Evolutionary conservation across 2,888 invertebrate genomes (phyloP).

Genomic region (Diaperis boleti): DNA sequence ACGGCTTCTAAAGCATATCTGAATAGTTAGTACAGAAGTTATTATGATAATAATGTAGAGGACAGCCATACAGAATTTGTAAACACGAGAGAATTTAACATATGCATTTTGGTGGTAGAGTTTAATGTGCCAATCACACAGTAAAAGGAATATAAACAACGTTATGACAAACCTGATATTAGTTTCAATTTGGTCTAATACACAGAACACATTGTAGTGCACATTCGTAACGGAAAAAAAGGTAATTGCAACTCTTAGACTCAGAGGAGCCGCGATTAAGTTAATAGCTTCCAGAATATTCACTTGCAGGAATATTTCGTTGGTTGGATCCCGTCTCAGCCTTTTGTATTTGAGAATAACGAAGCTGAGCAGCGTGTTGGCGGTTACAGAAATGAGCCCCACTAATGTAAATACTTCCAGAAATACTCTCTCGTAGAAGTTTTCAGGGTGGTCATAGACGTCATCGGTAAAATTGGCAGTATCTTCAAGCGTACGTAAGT

Average conservation of each 20-base stretch:
- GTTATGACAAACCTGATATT: not conserved
- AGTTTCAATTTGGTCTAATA: constrained; percentile 10
- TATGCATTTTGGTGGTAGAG: no score
- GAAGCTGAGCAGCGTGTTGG: not conserved
- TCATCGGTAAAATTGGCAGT: constrained; percentile 8
- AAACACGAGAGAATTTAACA: no score
- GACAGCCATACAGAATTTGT: no score
- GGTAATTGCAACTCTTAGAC: not conserved
- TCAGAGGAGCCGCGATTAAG: not conserved
- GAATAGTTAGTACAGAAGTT: not conserved
- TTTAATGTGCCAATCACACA: no score
- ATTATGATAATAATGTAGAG: constrained; percentile 20
- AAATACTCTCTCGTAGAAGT: not conserved
- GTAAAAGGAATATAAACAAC: no score
- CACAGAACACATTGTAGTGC: constrained; percentile 17
- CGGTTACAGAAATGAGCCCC: not conserved
- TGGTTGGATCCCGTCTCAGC: not conserved
- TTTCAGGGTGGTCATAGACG: not conserved
- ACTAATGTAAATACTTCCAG: not conserved
- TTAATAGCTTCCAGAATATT: not conserved
- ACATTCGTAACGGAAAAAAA: constrained; percentile 6
- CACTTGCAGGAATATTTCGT: not conserved
- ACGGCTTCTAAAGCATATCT: constrained; percentile 2
- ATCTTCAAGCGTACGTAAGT: not conserved
- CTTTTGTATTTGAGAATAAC: not conserved